Conservation (phyloP, 2,888 invertebrate genomes). For the Hirtodrosophila histrioides region DNA sequence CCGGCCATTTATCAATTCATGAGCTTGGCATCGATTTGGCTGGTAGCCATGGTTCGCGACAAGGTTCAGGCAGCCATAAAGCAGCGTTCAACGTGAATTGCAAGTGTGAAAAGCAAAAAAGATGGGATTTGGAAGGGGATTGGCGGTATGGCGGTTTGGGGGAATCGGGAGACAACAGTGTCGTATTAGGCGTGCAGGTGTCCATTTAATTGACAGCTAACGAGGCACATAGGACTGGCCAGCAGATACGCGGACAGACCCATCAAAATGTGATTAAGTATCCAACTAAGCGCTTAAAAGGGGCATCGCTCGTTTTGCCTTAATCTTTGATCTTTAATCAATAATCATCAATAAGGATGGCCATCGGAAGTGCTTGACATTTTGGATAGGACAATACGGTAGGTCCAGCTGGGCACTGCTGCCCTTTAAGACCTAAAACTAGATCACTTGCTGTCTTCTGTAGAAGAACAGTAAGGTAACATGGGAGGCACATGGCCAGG, state of each 20-base stretch:
- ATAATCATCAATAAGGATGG: conserved; percentile 15
- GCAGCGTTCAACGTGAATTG: conserved; percentile 37
- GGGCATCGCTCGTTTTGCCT: conserved; percentile 18
- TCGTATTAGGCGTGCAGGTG: conserved; percentile 76
- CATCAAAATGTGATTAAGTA: conserved; percentile 62
- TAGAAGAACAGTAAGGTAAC: no score
- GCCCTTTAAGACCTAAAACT: no score
- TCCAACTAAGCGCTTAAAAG: conserved; percentile 17
- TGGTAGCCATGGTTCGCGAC: conserved; percentile 54
- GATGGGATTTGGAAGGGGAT: conserved; percentile 1
- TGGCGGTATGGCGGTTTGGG: conserved; percentile 12
- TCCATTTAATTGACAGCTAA: conserved; percentile 78
- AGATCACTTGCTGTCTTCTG: no score
- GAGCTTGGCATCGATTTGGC: conserved; percentile 43
- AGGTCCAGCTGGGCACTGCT: no score
- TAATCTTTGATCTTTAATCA: conserved; percentile 25
- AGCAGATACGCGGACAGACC: conserved; percentile 17
- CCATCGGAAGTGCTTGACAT: conserved; percentile 11
- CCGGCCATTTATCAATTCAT: conserved; percentile 73
- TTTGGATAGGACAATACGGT: no score
- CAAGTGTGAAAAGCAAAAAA: conserved; percentile 66
- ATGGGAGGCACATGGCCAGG: no score
- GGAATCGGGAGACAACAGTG: conserved; percentile 30
- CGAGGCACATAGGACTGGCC: conserved; percentile 60
- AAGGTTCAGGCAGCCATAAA: conserved; percentile 53